phyloP scores from a whole-genome alignment of 2,797 vertebrate species.

The Acrocephalus scirpaceus region DNA sequence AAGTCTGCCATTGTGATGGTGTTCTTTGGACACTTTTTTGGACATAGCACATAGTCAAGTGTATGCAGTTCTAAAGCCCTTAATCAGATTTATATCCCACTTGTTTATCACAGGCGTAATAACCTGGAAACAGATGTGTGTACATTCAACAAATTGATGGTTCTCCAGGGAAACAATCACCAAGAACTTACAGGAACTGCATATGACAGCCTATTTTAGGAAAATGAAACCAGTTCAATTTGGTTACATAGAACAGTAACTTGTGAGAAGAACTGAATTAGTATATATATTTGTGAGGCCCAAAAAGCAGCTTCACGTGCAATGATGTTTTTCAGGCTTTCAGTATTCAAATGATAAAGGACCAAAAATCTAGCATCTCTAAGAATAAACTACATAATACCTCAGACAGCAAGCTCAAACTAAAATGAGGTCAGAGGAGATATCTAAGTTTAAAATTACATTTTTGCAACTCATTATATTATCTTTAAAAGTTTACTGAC shows the following conservation, averaged over 20 bases:
- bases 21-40: background rate
- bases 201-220: background rate
- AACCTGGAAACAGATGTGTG: background rate
- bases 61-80: background rate
- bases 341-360: background rate
- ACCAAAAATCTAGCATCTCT: background rate
- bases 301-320: background rate
- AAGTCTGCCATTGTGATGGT: background rate
- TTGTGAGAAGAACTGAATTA: background rate
- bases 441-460: background rate
- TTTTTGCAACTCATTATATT: background rate
- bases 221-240: constrained; percentile 15
- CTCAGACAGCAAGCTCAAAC: background rate
- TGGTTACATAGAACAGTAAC: background rate
- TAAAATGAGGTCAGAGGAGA: background rate
- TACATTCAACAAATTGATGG: background rate
- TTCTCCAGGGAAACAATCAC: background rate
- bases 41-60: background rate
- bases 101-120: background rate
- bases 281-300: background rate
- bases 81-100: background rate
- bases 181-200: background rate
- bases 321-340: background rate
- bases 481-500: background rate
- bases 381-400: background rate